These are phyloP conservation scores for Lanistes nyassanus DNA, from an alignment of 1,140 invertebrate species.

Conservation along the genomic window DNA sequence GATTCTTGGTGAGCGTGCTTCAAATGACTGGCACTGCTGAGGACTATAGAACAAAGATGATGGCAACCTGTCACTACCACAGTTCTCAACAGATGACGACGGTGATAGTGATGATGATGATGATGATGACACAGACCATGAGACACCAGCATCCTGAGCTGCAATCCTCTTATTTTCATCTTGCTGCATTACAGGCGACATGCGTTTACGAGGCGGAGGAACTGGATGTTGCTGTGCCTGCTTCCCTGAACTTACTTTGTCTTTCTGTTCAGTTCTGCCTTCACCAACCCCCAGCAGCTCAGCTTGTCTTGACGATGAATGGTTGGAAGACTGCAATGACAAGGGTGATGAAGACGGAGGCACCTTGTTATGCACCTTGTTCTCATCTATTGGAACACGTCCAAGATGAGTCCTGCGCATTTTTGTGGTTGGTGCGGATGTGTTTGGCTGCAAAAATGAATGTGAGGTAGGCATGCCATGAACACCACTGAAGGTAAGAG, in stretches of 20 bases:
- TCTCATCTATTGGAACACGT: conserved; percentile 20
- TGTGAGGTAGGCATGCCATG: conserved; percentile 50
- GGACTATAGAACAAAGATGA: background rate
- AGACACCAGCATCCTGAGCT: too few relatives aligned
- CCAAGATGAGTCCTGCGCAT: conserved; percentile 21
- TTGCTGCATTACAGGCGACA: background rate
- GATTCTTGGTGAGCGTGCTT: background rate
- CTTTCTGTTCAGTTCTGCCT: background rate
- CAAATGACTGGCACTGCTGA: background rate
- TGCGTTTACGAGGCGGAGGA: conserved; percentile 6
- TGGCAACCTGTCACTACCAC: background rate
- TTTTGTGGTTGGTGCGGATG: conserved; percentile 27
- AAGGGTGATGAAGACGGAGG: conserved; percentile 1
- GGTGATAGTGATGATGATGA: background rate
- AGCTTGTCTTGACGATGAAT: background rate
- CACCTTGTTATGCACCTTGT: too few relatives aligned
- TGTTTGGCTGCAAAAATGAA: conserved; percentile 68
- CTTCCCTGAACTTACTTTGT: background rate
- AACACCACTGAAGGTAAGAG: conserved; percentile 75
- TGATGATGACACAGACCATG: background rate
- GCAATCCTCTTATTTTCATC: background rate
- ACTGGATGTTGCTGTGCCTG: conserved; percentile 14
- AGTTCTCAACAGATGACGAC: background rate
- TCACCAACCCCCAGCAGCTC: background rate
- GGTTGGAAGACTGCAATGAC: background rate